Evolutionary conservation across 2,797 vertebrate species (phyloP), one percentile per base, ranked within the genome.

Genomic region (Lagodon rhomboides): DNA sequence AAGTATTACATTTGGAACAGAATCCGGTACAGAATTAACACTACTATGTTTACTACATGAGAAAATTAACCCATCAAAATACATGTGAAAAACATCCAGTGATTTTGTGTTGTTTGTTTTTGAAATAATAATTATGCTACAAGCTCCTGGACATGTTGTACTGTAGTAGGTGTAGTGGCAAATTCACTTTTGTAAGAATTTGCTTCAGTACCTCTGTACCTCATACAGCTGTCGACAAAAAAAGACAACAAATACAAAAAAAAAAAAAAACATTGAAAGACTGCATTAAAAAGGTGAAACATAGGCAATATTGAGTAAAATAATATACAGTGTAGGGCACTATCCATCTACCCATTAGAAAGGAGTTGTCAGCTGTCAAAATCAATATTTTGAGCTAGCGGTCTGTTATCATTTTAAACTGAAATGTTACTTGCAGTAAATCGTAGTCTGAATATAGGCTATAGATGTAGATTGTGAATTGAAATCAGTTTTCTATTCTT

Each of bases 111-210:
- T 73, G 54, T 61, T 3, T 77, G 20, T 25, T 13, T 44, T 25
- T 73, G 13, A 61, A 73, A 65, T 9, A 49, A 11, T 13, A 60
- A 51, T 75, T 51, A 38, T 60, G 41, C 46, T 17, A 23, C 41
- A 77, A 67, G 73, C 62, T 67, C 20, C 60, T 46, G 17, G 53
- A 41, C 55, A 34, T 62, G 54, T 64, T 67, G 12, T 50, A 25
- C n/a, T 49, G 12, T 38, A 16, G 56, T 59, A 50, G 25, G 17
- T 69, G 18, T 54, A 65, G 56, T 54, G 46, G 27, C 62, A 75
- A 67, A 27, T 55, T 3, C 3, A 30, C 56, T 9, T 55, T 51
- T 58, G 34, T 20, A 30, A 27, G 6, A 46, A 44, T 69, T 41
- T 46, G 25, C 23, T 49, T 65, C 18, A 23, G 12, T 44, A 17